Percentiles rank a stretch among this genome's conserved stretches.
Conservation (phyloP, 2,113 vertebrate genomes). For the Vidua chalybeata region DNA sequence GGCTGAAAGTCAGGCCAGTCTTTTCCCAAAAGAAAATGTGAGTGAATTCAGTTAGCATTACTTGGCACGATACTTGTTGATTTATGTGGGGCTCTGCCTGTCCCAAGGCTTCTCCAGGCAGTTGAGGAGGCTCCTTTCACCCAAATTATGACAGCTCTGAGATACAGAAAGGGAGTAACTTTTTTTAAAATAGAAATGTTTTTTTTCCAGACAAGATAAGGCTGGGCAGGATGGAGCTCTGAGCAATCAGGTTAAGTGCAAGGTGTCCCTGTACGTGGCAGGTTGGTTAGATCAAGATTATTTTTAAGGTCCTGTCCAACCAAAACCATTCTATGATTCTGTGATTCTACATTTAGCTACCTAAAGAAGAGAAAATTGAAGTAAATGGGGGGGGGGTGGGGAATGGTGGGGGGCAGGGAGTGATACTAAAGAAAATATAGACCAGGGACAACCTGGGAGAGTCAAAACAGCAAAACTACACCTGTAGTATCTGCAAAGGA, state of each 20-base stretch:
- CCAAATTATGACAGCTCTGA: background rate
- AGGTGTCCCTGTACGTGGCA: rapidly evolving
- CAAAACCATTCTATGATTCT: background rate
- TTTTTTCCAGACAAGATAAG: background rate
- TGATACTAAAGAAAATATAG: background rate
- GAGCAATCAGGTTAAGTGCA: background rate
- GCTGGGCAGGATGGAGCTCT: background rate
- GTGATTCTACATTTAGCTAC: background rate
- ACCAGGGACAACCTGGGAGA: background rate
- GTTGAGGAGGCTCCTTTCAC: background rate
- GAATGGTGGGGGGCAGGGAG: rapidly evolving
- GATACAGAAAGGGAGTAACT: background rate
- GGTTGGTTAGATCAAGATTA: background rate
- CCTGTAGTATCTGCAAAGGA: background rate
- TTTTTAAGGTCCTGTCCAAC: background rate
- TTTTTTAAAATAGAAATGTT: background rate
- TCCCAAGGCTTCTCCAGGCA: background rate
- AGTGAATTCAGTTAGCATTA: background rate
- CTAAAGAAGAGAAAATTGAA: background rate
- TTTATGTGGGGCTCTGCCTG: background rate
- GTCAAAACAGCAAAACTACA: background rate
- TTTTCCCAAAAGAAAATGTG: background rate
- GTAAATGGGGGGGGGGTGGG: background rate
- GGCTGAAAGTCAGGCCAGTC: background rate
- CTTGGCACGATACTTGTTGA: background rate